Conservation (phyloP, 2,888 invertebrate species). For the Agrotis clavis region DNA sequence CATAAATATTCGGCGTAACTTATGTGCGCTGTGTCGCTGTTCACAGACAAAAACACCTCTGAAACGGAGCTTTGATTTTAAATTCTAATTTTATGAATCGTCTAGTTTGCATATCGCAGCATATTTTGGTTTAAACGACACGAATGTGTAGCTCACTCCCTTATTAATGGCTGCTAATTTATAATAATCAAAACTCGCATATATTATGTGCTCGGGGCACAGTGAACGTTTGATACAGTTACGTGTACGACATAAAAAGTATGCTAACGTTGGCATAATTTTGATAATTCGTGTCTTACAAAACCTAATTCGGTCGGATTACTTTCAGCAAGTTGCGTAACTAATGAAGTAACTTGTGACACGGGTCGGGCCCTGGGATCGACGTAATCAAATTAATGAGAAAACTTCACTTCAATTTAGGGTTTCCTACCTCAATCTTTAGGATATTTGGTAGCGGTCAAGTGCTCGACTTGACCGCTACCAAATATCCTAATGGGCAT, state of each 20-base stretch:
- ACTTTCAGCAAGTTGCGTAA: conserved; percentile 89
- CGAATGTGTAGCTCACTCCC: conserved; percentile 45
- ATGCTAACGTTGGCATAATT: conserved; percentile 76
- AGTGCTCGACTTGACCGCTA: conserved; percentile 74
- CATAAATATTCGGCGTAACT: conserved; percentile 86
- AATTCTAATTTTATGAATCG: conserved; percentile 89
- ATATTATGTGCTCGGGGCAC: conserved; percentile 16
- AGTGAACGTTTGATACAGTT: conserved; percentile 23
- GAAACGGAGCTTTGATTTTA: conserved; percentile 87
- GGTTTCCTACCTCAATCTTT: conserved; percentile 89
- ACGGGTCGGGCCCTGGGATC: conserved; percentile 89
- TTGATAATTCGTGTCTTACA: conserved; percentile 86
- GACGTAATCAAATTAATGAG: conserved; percentile 91
- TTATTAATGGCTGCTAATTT: conserved; percentile 61
- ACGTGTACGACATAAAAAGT: conserved; percentile 40
- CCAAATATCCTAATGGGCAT: conserved; percentile 73
- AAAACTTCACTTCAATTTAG: conserved; percentile 91
- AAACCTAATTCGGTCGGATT: conserved; percentile 88
- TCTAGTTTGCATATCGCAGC: conserved; percentile 85
- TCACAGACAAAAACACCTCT: conserved; percentile 85
- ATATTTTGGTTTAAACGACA: conserved; percentile 72
- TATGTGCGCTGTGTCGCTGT: conserved; percentile 79
- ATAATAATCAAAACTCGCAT: conserved; percentile 51
- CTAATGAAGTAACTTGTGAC: conserved; percentile 91
- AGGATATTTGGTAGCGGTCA: conserved; percentile 88